A percentile compares a stretch with the other conserved stretches of the same genome.
Evolutionary conservation across 2,113 vertebrate species (phyloP).

Genomic region (Oxyura jamaicensis): DNA sequence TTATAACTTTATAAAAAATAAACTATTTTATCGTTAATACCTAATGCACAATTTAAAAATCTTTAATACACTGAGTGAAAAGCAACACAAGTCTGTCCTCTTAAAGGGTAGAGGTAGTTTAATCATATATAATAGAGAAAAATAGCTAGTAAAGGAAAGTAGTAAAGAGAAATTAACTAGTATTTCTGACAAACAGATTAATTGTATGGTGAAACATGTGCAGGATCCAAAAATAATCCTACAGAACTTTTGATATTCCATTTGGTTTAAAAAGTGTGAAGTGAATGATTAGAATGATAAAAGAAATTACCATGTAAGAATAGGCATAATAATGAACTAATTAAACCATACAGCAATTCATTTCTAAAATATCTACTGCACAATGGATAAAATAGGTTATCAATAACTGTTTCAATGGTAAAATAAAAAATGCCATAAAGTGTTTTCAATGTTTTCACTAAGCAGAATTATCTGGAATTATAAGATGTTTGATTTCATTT

Average conservation of each 20-base stretch:
- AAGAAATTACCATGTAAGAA: constrained; percentile 70
- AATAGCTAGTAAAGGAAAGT: constrained; percentile 42
- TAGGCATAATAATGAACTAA: constrained; percentile 72
- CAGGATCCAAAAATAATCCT: constrained; percentile 66
- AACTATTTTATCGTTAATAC: constrained; percentile 6
- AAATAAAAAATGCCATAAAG: constrained; percentile 52
- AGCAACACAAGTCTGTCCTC: neutral
- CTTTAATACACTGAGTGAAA: neutral
- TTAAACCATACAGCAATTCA: constrained; percentile 71
- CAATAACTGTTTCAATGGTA: constrained; percentile 62
- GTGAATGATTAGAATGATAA: constrained; percentile 73
- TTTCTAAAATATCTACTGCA: constrained; percentile 71
- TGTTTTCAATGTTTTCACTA: constrained; percentile 56
- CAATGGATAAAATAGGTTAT: constrained; percentile 74
- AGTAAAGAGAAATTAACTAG: constrained; percentile 49
- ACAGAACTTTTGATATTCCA: constrained; percentile 65
- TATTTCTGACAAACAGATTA: constrained; percentile 74
- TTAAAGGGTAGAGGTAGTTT: neutral
- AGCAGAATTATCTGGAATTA: constrained; percentile 13
- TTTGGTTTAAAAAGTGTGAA: constrained; percentile 60
- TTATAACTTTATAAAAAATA: constrained; percentile 57
- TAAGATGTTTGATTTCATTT: constrained; percentile 38
- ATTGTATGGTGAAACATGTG: constrained; percentile 57
- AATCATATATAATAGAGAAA: neutral
- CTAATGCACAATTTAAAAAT: neutral